These are phyloP conservation scores for Hybognathus amarus DNA, from an alignment of 2,797 vertebrate species.

Conservation along the genomic window DNA sequence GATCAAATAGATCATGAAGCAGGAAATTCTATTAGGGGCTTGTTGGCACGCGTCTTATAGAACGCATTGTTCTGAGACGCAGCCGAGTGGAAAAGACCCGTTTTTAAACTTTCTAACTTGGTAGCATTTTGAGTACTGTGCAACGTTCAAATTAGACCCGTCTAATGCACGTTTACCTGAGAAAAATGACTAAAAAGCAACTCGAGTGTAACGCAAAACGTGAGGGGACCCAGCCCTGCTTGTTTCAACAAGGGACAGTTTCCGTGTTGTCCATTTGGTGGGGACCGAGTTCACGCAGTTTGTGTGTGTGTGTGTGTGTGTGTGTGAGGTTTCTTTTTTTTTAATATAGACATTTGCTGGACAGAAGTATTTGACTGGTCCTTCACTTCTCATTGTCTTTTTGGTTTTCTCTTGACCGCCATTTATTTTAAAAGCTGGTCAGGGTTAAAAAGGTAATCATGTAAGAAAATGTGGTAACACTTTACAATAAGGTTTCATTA, in stretches of 20 bases:
- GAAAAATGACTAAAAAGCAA: background rate
- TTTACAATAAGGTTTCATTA: no score
- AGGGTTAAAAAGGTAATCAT: no score
- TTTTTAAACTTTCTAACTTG: background rate
- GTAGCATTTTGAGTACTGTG: no score
- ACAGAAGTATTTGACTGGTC: background rate
- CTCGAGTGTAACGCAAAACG: no score
- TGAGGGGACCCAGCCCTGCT: no score
- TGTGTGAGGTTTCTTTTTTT: background rate
- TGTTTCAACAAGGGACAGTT: background rate
- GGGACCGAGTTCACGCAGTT: no score
- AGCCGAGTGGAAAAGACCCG: background rate
- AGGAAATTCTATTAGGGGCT: slow-evolving; percentile 38
- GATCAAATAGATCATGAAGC: slow-evolving; percentile 36
- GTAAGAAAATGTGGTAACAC: no score
- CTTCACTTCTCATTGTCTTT: background rate
- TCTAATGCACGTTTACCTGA: no score
- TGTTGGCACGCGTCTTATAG: background rate
- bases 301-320: background rate
- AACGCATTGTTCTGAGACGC: background rate
- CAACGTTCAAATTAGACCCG: no score
- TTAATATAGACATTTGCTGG: background rate
- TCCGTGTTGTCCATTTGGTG: background rate
- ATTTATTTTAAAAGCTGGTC: background rate
- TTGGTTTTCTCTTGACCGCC: background rate